Conservation (phyloP, 2,888 invertebrate species). For the Drosophila diplacantha region DNA sequence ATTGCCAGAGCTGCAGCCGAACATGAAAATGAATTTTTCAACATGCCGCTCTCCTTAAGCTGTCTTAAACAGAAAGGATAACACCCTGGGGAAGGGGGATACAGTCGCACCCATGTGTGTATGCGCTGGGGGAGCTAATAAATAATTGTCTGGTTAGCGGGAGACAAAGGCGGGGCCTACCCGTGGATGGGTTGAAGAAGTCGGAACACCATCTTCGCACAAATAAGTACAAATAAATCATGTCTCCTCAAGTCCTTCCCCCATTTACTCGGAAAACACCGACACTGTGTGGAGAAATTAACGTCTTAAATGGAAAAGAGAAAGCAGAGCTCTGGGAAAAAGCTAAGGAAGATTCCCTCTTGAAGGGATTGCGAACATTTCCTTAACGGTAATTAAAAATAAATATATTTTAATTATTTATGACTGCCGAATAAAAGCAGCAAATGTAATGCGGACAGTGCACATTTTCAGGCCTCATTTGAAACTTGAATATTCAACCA, state of each 20-base stretch:
- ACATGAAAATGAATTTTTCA: conserved; percentile 73
- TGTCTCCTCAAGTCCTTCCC: conserved; percentile 35
- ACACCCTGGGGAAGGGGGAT: conserved; percentile 38
- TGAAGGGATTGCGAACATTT: neutral
- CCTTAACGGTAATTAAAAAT: neutral
- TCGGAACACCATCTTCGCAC: conserved; percentile 43
- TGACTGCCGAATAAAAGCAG: conserved; percentile 6
- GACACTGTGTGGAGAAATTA: conserved; percentile 56
- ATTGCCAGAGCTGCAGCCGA: conserved; percentile 62
- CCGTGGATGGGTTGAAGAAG: conserved; percentile 51
- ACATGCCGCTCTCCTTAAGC: conserved; percentile 66
- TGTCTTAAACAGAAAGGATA: conserved; percentile 67
- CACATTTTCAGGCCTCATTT: conserved; percentile 62
- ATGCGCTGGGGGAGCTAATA: conserved; percentile 57
- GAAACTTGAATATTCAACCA: conserved; percentile 34
- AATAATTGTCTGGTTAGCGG: conserved; percentile 68
- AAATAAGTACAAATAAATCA: conserved; percentile 66
- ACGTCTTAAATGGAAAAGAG: conserved; percentile 34
- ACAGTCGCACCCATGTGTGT: conserved; percentile 18
- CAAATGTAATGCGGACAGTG: conserved; percentile 8
- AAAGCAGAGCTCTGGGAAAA: neutral
- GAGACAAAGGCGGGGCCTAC: conserved; percentile 58
- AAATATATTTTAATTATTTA: conserved; percentile 1
- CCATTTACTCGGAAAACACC: conserved; percentile 24
- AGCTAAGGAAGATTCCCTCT: too few relatives aligned